Percentiles rank a stretch among this genome's conserved stretches.
phyloP scores from a whole-genome alignment of 2,888 invertebrate species.

The Mythimna loreyi region DNA sequence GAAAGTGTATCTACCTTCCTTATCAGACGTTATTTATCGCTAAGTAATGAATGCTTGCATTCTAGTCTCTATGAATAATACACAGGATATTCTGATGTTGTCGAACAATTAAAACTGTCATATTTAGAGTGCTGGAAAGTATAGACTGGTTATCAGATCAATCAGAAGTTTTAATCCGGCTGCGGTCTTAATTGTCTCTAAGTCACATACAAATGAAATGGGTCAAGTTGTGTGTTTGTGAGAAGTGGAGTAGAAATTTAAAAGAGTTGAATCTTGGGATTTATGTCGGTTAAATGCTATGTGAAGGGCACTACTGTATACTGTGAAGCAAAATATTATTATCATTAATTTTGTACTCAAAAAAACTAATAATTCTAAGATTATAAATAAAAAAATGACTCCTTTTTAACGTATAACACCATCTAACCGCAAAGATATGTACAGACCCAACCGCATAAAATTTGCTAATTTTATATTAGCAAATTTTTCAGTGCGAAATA shows the following conservation, averaged over 20 bases:
- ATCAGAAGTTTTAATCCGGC: constrained; percentile 17
- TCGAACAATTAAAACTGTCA: constrained; percentile 14
- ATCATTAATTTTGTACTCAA: neutral
- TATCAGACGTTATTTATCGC: constrained; percentile 15
- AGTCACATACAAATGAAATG: neutral
- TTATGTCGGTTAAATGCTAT: neutral
- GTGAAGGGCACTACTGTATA: neutral
- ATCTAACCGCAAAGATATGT: neutral
- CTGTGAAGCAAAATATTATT: neutral
- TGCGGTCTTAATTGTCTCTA: constrained; percentile 1
- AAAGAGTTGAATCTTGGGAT: neutral
- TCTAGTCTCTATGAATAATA: neutral
- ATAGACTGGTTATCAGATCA: neutral
- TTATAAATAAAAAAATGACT: no score
- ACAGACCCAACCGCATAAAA: neutral
- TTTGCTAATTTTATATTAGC: no score
- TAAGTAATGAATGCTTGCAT: neutral
- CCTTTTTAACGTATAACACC: no score
- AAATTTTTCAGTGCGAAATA: neutral
- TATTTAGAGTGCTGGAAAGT: constrained; percentile 19
- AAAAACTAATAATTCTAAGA: neutral
- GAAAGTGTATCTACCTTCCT: constrained; percentile 41
- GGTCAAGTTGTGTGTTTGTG: neutral
- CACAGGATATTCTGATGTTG: neutral
- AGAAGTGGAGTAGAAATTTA: constrained; percentile 6